Evolutionary conservation across 2,797 vertebrate genomes (phyloP).

Genomic region (Ptychadena robeensis): DNA sequence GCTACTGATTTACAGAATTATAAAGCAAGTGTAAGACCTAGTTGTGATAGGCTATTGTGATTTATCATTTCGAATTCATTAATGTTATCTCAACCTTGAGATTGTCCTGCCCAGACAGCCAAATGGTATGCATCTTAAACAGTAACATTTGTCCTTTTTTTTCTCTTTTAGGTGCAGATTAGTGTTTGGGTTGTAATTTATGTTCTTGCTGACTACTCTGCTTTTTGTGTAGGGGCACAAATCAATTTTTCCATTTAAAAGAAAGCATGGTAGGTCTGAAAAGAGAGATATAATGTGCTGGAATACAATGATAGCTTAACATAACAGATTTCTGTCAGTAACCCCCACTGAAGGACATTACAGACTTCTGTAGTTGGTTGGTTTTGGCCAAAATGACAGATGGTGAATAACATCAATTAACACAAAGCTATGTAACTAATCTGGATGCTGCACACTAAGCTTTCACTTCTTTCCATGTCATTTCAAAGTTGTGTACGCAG

Average conservation of each 20-base stretch:
- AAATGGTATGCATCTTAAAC: neutral
- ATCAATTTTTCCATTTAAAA: slow-evolving; percentile 14
- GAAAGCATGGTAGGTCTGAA: neutral
- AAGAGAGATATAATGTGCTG: neutral
- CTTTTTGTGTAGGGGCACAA: neutral
- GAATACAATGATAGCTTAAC: neutral
- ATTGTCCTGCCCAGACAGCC: neutral
- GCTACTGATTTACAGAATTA: neutral
- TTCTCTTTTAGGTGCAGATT: neutral
- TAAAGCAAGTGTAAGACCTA: neutral
- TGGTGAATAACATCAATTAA: neutral
- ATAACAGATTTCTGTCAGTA: neutral
- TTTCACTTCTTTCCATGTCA: neutral
- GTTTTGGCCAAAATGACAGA: neutral
- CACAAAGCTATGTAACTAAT: neutral
- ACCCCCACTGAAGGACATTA: neutral
- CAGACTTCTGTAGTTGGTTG: neutral
- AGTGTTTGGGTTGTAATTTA: neutral
- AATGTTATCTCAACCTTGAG: slow-evolving; percentile 8
- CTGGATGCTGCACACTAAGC: neutral
- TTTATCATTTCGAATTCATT: neutral
- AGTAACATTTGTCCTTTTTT: slow-evolving; percentile 1
- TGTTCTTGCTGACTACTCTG: neutral
- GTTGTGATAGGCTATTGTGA: neutral
- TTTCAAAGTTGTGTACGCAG: neutral